Evolutionary conservation across 2,888 invertebrate species (phyloP), one percentile per base, ranked within the genome.

Genomic region (Barypeithes pellucidus): DNA sequence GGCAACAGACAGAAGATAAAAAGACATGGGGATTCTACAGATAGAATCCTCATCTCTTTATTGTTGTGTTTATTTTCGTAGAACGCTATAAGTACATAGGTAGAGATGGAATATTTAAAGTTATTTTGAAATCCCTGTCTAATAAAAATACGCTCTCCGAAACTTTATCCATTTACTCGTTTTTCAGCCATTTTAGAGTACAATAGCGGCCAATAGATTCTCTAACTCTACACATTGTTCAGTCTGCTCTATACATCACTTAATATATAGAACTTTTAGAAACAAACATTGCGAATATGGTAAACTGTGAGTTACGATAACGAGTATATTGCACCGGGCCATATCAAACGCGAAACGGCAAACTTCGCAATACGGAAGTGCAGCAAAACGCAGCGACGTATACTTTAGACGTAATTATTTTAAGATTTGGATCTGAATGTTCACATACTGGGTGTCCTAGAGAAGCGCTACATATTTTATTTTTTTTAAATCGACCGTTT

Each of bases 231-330:
- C 39, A 39, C 39, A 39, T 12, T 45, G 14, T 45, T 45, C 18
- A n/a, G 45, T 39, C n/a, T 39, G 39, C 39, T n/a, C 39, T 39
- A 39, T 39, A n/a, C 39, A 39, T 39, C 39, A 39, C 39, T 39
- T 39, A 39, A 39, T 39, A 39, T 12, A n/a, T 39, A 39, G 39
- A 39, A 54, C 24, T 54, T 54, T 54, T 29, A 29, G 29, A 22
- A 54, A 54, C 14, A 14, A 54, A 14, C 54, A 50, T 29, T 54
- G 20, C n/a, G 24, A 54, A 54, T 54, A 54, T 54, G 54, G 24
- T 54, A 54, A 54, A 24, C 54, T 9, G 14, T 22, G 24, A 54
- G 54, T 54, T 54, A 50, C 50, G 22, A 9, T 29, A 29, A 29
- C 29, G 29, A 22, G 50, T 14, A 11, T 50, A 18, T 50, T 18